Conservation (phyloP, 2,888 invertebrate species). For the Helobdella robusta region DNA sequence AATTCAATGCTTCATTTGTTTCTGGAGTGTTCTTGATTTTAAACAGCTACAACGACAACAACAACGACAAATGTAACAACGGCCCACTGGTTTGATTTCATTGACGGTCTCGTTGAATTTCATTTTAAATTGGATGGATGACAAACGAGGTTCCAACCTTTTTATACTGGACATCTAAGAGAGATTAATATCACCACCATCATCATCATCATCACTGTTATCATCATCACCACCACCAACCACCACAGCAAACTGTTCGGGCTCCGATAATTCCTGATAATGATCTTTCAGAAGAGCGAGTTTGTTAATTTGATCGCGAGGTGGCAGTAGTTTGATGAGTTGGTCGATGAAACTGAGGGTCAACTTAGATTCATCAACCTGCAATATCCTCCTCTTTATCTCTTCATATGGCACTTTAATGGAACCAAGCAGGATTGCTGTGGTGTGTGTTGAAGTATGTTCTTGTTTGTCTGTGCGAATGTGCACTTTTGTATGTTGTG, state of each 20-base stretch:
- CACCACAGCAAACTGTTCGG: constrained; percentile 86
- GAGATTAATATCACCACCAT: constrained; percentile 2
- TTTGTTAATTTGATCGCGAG: constrained; percentile 71
- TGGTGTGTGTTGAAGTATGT: background rate
- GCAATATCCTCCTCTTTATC: constrained; percentile 65
- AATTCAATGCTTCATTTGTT: no score
- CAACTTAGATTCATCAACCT: constrained; percentile 75
- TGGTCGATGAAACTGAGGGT: constrained; percentile 79
- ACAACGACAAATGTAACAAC: background rate
- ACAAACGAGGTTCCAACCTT: constrained; percentile 70
- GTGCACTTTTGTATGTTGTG: background rate
- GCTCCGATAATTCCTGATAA: constrained; percentile 66
- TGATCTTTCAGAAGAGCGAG: constrained; percentile 68
- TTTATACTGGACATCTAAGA: constrained; percentile 73
- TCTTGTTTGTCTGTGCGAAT: background rate
- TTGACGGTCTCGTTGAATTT: constrained; percentile 74
- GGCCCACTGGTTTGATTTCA: constrained; percentile 73
- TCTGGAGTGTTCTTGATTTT: no score
- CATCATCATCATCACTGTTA: background rate
- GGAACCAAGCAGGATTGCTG: constrained; percentile 53
- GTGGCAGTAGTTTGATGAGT: constrained; percentile 80
- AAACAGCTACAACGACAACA: no score
- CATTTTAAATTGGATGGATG: constrained; percentile 79
- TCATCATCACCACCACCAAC: constrained; percentile 48
- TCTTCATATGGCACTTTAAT: constrained; percentile 52